Evolutionary conservation across 2,888 invertebrate species (phyloP).

Genomic region (Andricus curvator): DNA sequence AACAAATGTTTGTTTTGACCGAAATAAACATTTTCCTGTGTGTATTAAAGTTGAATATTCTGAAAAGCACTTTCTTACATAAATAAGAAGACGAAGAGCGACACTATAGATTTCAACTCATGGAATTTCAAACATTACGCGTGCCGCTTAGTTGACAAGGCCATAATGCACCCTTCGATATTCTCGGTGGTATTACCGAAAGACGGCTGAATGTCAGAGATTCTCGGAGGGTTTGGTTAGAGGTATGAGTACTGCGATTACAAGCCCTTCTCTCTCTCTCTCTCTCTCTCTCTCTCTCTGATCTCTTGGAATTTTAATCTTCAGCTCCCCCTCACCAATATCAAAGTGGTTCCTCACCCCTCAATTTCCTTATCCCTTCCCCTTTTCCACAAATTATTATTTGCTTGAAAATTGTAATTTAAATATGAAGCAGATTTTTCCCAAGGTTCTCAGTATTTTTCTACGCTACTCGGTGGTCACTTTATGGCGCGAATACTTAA

Average conservation of each 20-base stretch:
- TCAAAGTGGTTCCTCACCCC: not conserved
- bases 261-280: not conserved
- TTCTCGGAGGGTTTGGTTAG: not conserved
- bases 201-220: constrained; percentile 10
- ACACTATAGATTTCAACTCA: not conserved
- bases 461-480: too few species aligned
- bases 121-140: not conserved
- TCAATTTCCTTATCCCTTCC: too few species aligned
- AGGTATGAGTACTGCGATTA: constrained; percentile 8
- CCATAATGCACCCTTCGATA: constrained; percentile 24
- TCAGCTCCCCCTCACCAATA: not conserved
- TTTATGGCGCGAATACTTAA: too few species aligned
- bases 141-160: not conserved
- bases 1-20: too few species aligned
- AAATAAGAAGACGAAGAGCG: not conserved
- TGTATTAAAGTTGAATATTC: too few species aligned
- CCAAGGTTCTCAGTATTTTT: too few species aligned
- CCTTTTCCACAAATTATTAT: too few species aligned
- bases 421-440: too few species aligned
- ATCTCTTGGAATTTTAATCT: constrained; percentile 23
- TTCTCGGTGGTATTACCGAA: not conserved
- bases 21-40: too few species aligned
- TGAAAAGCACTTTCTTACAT: too few species aligned
- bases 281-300: not conserved
- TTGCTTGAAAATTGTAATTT: too few species aligned